Percentiles rank a stretch among this genome's conserved stretches.
Evolutionary conservation across 1,140 invertebrate species (phyloP).

Genomic region (Habropoda laboriosa): DNA sequence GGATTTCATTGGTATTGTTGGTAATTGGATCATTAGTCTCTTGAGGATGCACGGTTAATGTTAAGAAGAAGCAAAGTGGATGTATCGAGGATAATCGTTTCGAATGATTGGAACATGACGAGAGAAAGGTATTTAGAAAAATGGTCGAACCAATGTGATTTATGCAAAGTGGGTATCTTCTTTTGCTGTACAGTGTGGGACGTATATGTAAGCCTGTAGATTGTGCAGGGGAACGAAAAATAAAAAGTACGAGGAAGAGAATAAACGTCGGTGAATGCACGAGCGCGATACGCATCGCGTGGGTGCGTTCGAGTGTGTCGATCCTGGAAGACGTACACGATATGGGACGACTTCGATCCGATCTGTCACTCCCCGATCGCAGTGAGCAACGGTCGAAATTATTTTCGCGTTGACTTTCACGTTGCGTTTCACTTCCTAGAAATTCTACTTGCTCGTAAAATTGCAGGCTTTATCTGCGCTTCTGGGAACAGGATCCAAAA

Average conservation of each 20-base stretch:
- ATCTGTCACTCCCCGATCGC: constrained; percentile 70
- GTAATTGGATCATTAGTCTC: not conserved
- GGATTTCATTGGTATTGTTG: not conserved
- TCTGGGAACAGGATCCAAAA: too few species aligned
- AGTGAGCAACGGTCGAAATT: constrained; percentile 16
- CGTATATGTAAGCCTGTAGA: not conserved
- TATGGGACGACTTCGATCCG: constrained; percentile 71
- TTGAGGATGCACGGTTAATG: not conserved
- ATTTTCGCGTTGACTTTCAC: constrained; percentile 46
- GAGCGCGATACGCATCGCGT: constrained; percentile 35
- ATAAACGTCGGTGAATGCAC: not conserved
- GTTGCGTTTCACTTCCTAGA: constrained; percentile 38
- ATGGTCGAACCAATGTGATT: not conserved
- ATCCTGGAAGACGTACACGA: constrained; percentile 66
- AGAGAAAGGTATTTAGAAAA: not conserved
- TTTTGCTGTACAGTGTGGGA: too few species aligned
- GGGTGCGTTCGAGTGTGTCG: constrained; percentile 48
- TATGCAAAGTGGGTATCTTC: not conserved
- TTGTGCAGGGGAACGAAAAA: not conserved
- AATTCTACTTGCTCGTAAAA: not conserved
- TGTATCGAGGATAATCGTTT: not conserved
- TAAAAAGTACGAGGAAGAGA: constrained; percentile 31
- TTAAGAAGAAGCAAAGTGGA: not conserved
- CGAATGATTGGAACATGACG: not conserved
- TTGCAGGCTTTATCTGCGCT: not conserved